Conservation (phyloP, 2,888 invertebrate genomes). For the Melipona bicolor region DNA sequence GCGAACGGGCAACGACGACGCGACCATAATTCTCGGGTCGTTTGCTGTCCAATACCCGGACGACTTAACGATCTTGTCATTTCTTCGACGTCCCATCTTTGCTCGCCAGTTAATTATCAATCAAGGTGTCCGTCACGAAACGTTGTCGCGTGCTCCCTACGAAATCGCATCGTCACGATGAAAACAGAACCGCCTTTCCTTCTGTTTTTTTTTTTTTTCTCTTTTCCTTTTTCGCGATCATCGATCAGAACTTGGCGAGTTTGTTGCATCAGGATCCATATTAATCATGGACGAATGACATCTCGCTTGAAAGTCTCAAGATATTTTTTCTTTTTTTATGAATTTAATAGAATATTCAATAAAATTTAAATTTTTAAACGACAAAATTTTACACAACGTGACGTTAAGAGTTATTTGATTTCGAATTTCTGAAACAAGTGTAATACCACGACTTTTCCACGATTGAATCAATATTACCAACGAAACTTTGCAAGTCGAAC, state of each 20-base stretch:
- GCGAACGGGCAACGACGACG: slow-evolving; percentile 29
- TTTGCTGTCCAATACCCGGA: slow-evolving; percentile 36
- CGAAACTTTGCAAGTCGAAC: not conserved
- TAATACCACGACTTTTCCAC: not conserved
- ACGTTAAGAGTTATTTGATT: no score
- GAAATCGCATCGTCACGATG: slow-evolving; percentile 1
- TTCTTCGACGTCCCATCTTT: slow-evolving; percentile 44
- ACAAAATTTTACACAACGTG: no score
- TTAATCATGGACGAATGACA: not conserved
- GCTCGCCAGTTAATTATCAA: slow-evolving; percentile 51
- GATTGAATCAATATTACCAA: not conserved
- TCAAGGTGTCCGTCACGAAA: slow-evolving; percentile 16
- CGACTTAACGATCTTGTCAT: slow-evolving; percentile 41
- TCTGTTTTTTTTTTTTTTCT: no score
- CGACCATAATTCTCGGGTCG: slow-evolving; percentile 42
- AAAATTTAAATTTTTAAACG: no score
- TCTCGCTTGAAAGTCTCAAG: no score
- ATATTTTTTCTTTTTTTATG: no score
- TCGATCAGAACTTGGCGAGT: not conserved
- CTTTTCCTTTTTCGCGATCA: not conserved
- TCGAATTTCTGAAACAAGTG: no score
- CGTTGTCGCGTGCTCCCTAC: not conserved
- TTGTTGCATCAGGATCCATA: not conserved
- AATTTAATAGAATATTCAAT: no score
- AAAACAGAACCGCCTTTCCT: no score